Evolutionary conservation across 1,140 invertebrate genomes (phyloP), one percentile per base, ranked within the genome.

Genomic region (Aleiodes sp.): DNA sequence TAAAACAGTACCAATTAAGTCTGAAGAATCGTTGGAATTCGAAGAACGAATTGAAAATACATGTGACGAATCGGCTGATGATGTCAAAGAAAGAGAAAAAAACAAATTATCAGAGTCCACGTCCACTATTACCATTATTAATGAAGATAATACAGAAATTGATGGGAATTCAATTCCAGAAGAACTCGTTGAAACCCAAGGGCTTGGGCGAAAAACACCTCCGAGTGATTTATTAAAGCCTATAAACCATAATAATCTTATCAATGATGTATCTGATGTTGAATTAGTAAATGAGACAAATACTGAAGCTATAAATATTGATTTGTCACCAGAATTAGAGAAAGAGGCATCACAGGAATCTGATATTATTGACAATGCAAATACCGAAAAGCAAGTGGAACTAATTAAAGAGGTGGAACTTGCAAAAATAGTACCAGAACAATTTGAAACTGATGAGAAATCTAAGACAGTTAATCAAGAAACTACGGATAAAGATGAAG

Each of bases 21-120:
- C 12, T 8, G 31, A 16, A 28, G 29, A 28, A n/a, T n/a, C n/a
- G 0, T 14, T 28, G 37, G 67, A 52, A 31, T 73, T 33, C 24
- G 14, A 64, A 33, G 26, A 29, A 39, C 57, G 12, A 19, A 52
- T 59, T 46, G 43, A 29, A 43, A 65, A 73, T 60, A 21, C 59
- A 1, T 6, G 14, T 2, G 57, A 69, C n/a, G 46, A 26, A 24
- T 10, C 41, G 2, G 6, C 31, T 14, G 16, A 57, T n/a, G 29
- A 9, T 52, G 16, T 24, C 3, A 26, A 16, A 21, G 21, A 37
- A 39, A 65, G 14, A 56, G 9, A 28, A 29, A 8, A 59, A 7
- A 24, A 71, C 4, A 35, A 35, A 35, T 35, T 35, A 4, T 35
- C 31, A 10, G 10, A 35, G 10, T 10, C 31, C 31, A 35, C 31